Evolutionary conservation across 2,113 vertebrate species (phyloP).

Genomic region (Pheucticus melanocephalus): DNA sequence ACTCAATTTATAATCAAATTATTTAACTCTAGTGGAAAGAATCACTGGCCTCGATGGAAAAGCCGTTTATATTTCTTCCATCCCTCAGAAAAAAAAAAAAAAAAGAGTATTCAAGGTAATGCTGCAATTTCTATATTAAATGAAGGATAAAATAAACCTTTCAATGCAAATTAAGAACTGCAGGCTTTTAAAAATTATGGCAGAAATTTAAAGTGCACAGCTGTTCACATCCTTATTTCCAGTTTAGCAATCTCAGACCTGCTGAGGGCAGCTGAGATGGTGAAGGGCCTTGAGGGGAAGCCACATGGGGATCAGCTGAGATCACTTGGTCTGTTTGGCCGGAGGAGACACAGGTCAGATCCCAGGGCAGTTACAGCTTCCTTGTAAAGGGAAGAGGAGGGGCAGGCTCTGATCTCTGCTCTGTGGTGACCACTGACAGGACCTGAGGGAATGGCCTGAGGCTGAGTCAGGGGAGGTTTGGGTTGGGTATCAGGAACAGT

Average conservation of each 20-base stretch:
- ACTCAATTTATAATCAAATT: slow-evolving; percentile 64
- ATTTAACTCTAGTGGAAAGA: slow-evolving; percentile 61
- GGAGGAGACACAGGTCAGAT: background rate
- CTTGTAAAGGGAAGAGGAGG: background rate
- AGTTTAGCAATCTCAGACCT: background rate
- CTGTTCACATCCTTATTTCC: background rate
- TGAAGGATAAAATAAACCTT: background rate
- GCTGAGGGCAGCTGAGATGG: background rate
- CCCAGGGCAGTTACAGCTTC: background rate
- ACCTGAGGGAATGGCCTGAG: background rate
- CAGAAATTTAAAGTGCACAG: background rate
- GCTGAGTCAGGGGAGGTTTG: background rate
- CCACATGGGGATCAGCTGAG: background rate
- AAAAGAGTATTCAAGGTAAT: background rate
- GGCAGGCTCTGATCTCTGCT: background rate
- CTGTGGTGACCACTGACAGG: background rate
- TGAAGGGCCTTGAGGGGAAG: background rate
- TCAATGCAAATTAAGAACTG: background rate
- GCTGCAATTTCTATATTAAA: background rate
- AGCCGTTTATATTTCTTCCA: background rate
- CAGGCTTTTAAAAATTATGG: background rate
- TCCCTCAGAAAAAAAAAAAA: background rate
- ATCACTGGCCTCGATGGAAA: slow-evolving; percentile 10
- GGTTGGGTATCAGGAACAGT: no score
- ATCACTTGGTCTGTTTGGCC: background rate